Evolutionary conservation across 2,888 invertebrate genomes (phyloP), one percentile per base, ranked within the genome.

Genomic region (Stenchaetothrips biformis): DNA sequence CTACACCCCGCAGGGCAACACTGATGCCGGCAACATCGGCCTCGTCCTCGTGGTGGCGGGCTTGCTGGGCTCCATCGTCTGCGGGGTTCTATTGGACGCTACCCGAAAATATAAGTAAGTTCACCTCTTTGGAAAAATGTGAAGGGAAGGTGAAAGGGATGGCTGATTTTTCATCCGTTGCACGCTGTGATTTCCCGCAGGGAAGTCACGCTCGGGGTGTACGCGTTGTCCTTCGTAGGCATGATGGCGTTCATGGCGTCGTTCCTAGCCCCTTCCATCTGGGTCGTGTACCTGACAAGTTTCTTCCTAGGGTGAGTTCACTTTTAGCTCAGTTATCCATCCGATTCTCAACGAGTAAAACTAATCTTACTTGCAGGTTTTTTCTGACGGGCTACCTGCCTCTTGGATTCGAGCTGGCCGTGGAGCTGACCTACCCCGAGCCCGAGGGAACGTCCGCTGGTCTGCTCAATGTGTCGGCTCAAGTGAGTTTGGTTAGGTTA

Each of bases 321-420:
- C 6, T 11, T 53, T 7, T 53, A 53, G 37, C 37, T 11, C 13
- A 11, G 13, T 9, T 18, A 53, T 13, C 13, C 1, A 53, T 53
- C 13, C 16, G 53, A 53, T 53, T 53, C 37, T 37, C 37, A 53
- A 11, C 4, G 18, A 53, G 53, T 53, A 4, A 1, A 9, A 53
- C 59, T 6, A 53, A 53, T 53, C 13, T 13, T 6, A 16, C 18
- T 18, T 16, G 59, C 83, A 89, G 90, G 79, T 91, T 91, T 85
- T 91, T 91, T 85, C 90, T 91, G 90, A 90, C 90, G n/a, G 91
- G 91, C 37, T 91, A 90, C 84, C 85, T 91, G 79, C 90, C 91
- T 0, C 87, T 91, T 47, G 91, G 91, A 0, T 91, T 91, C 85
- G 91, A 91, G 84, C 90, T 90, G 84, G 91, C 90, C 25, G 90